Conservation (phyloP, 2,797 vertebrate genomes). For the Anas flavirostris region DNA sequence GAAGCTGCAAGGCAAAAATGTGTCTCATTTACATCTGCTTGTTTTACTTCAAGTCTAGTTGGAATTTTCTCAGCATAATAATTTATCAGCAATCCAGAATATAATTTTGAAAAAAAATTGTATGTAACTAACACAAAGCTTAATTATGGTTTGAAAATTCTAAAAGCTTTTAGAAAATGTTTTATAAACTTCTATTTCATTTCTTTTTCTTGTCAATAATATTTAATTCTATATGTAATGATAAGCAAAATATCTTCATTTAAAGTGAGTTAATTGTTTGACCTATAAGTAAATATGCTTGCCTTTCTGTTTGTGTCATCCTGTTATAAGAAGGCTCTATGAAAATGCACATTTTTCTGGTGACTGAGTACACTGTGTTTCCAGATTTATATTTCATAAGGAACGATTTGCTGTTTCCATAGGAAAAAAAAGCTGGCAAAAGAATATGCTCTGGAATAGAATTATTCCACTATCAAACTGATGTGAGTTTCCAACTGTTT, state of each 20-base stretch:
- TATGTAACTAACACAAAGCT: neutral
- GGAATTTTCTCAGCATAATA: neutral
- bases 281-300: neutral
- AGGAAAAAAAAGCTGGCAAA: neutral
- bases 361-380: slow-evolving; percentile 17
- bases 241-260: neutral
- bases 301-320: slow-evolving; percentile 39
- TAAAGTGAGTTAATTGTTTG: neutral
- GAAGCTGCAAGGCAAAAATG: neutral
- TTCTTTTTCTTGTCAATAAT: neutral
- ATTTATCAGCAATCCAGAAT: neutral
- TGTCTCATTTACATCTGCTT: neutral
- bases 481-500: slow-evolving; percentile 29
- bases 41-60: neutral
- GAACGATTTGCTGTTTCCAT: slow-evolving; percentile 41
- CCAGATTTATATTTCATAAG: neutral
- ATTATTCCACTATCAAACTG: slow-evolving; percentile 56
- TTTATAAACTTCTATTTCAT: neutral
- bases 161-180: neutral
- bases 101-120: neutral
- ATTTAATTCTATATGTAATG: neutral
- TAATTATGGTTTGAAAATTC: neutral
- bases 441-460: slow-evolving; percentile 25
- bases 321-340: neutral
- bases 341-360: slow-evolving; percentile 48